phyloP scores from a whole-genome alignment of 2,888 invertebrate species.

The Tridacna gigas region DNA sequence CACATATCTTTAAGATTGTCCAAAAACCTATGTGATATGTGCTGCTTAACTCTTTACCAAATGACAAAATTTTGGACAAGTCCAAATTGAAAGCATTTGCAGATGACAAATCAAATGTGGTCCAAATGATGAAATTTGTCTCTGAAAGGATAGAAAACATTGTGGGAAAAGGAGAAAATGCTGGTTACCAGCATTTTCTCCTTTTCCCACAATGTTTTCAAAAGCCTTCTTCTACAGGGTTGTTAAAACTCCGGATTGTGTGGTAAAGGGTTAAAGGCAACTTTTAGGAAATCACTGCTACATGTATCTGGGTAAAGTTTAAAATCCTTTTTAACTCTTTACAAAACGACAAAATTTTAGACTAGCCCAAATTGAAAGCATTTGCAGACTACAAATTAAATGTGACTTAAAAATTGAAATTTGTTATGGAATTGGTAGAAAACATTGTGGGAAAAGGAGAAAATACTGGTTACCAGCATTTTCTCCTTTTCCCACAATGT shows the following conservation, averaged over 20 bases:
- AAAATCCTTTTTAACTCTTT: too few species aligned
- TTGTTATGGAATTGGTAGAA: neutral
- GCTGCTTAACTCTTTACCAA: too few species aligned
- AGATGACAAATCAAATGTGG: neutral
- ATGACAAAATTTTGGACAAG: neutral
- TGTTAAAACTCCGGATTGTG: neutral
- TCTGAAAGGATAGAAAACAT: neutral
- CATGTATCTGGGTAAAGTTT: too few species aligned
- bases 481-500: neutral
- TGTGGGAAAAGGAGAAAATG: too few species aligned
- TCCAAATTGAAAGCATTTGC: neutral
- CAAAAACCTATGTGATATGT: too few species aligned
- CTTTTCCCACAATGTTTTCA: neutral
- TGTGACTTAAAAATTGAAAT: too few species aligned
- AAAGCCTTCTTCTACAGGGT: too few species aligned
- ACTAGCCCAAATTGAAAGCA: too few species aligned
- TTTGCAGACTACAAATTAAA: too few species aligned
- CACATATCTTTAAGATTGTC: too few species aligned
- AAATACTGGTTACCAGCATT: neutral
- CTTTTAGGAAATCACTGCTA: neutral
- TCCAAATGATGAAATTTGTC: neutral
- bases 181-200: neutral
- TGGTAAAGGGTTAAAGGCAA: neutral
- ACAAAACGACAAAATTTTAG: too few species aligned
- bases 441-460: neutral